Base-by-base conservation (phyloP, 2,888 invertebrate species). In the Andricus quercusramuli region DNA sequence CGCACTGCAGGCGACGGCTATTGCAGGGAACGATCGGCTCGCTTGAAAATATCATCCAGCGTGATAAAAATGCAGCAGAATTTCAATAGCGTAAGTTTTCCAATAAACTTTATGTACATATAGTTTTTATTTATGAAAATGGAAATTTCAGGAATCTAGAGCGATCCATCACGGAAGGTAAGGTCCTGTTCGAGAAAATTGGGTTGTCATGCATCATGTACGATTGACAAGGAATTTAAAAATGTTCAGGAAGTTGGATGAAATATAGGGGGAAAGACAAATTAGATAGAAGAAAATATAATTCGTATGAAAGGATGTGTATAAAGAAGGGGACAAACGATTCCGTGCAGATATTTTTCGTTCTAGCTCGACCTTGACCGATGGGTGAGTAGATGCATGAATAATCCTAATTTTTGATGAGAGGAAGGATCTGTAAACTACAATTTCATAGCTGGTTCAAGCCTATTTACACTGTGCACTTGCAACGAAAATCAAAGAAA, bases 1-100 rank as follows among this genome's bases (percentile, higher is more conserved):
- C 94, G 94, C 94, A 94, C 95, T 95, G 95, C 95, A 95, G 95
- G 94, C 95, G 95, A 94, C 93, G 94, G 94, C 94, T 94, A 93
- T 92, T 88, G 89, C 88, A 87, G 44, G 51, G 32, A 74, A 86
- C 86, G 86, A 89, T 89, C 88, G 87, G 86, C 88, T 89, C 89
- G 89, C 86, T 87, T 86, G 82, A 85, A 74, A 74, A 74, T 74
- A 74, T 74, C 51, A 56, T 74, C 70, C 51, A 70, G n/a, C 70
- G 11, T 74, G 6, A 74, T 74, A 74, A 56, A 56, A 56, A 56
- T 74, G 74, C 74, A 29, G 37, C 82, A 84, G 83, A 78, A 66
- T 64, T n/a, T 78, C n/a, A 51, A 56, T 64, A 41, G 47, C 64
- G 41, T 41, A 64, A 64, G 3, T 77, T 77, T 44, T 20, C 25